These are phyloP conservation scores for Rhagoletis pomonella DNA, from an alignment of 1,140 invertebrate species.

Conservation along the genomic window DNA sequence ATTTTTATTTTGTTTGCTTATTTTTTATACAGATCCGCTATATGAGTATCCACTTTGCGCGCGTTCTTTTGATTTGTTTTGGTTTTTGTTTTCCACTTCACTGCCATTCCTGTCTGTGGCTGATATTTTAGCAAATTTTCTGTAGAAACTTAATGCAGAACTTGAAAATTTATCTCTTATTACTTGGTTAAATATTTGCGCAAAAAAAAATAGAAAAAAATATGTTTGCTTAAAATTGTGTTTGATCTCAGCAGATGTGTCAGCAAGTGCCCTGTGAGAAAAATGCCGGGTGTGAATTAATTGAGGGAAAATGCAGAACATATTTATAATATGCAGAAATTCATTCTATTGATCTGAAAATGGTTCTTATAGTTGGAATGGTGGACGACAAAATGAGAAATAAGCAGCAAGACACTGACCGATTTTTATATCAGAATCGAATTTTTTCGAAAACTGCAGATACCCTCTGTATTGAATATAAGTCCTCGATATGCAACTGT, in stretches of 20 bases:
- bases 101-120: background rate
- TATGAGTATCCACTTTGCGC: background rate
- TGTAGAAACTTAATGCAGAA: conserved; percentile 31
- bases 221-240: background rate
- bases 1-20: background rate
- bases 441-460: no score
- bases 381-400: no score
- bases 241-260: background rate
- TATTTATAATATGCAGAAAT: no score
- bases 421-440: no score
- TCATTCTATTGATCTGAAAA: no score
- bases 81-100: background rate
- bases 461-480: no score
- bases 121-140: background rate
- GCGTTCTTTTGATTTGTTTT: background rate
- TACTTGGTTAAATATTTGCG: conserved; percentile 46
- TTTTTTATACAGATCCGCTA: background rate
- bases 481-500: no score
- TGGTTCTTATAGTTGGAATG: no score
- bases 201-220: conserved; percentile 25
- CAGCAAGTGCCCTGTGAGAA: background rate
- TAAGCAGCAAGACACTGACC: no score
- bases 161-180: conserved; percentile 43
- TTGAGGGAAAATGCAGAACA: no score
- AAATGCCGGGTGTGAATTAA: background rate